phyloP scores from a whole-genome alignment of 2,888 invertebrate species.

The Diarsia rubi region DNA sequence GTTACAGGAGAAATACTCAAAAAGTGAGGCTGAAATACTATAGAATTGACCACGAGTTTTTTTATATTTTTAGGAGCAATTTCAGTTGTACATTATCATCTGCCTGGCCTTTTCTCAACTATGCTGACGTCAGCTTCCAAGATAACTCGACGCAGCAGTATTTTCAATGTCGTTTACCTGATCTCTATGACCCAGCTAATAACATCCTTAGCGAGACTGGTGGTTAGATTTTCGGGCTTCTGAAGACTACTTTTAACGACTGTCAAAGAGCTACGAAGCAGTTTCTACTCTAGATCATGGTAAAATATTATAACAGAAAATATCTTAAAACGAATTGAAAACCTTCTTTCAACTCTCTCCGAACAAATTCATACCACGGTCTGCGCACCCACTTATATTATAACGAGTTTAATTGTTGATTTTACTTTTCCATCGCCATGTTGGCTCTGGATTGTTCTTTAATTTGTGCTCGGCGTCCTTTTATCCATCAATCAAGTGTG shows the following conservation, averaged over 20 bases:
- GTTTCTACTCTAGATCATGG: not conserved
- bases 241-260: no score
- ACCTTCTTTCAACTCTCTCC: slow-evolving; percentile 10
- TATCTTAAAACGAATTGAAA: not conserved
- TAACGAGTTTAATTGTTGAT: slow-evolving; percentile 79
- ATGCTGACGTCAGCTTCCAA: not conserved
- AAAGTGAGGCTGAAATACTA: not conserved
- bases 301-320: not conserved
- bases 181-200: not conserved
- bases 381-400: slow-evolving; percentile 64
- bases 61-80: not conserved
- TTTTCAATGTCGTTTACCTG: not conserved
- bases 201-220: not conserved
- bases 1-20: not conserved
- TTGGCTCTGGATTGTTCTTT: slow-evolving; percentile 78
- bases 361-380: slow-evolving; percentile 42
- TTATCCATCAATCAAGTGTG: slow-evolving; percentile 87
- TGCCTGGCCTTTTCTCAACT: not conserved
- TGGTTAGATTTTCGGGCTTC: not conserved
- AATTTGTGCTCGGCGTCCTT: slow-evolving; percentile 84
- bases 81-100: not conserved
- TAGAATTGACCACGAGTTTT: not conserved
- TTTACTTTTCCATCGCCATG: slow-evolving; percentile 71
- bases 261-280: not conserved
- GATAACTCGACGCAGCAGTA: not conserved